A percentile compares a stretch with the other conserved stretches of the same genome.
Conservation (phyloP, 1,140 invertebrate species). For the Alviniconcha marisindica region DNA sequence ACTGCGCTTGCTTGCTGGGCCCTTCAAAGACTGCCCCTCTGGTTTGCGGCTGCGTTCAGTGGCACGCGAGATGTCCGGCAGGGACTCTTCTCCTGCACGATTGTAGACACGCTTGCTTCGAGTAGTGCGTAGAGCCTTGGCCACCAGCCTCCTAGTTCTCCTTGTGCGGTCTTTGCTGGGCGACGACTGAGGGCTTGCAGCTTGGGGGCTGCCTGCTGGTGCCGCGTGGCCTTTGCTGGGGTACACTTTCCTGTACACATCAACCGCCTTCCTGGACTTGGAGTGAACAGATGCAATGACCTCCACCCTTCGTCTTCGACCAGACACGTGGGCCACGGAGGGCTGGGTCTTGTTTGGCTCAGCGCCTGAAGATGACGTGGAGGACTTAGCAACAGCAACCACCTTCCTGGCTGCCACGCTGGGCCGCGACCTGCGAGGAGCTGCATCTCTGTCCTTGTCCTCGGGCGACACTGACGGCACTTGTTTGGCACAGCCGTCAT, state of each 20-base stretch:
- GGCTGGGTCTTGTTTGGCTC: not conserved
- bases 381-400: not conserved
- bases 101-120: constrained; percentile 21
- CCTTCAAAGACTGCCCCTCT: too few species aligned
- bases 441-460: not conserved
- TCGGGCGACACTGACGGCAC: not conserved
- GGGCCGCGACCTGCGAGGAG: not conserved
- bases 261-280: not conserved
- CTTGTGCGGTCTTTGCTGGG: not conserved
- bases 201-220: not conserved
- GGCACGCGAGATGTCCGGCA: too few species aligned
- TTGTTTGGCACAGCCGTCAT: too few species aligned
- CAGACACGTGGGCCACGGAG: not conserved
- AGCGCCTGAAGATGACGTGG: not conserved
- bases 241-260: constrained; percentile 1
- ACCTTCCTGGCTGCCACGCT: not conserved
- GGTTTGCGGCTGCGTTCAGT: too few species aligned
- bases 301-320: not conserved
- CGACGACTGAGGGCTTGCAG: not conserved
- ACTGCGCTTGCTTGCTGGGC: too few species aligned
- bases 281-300: not conserved
- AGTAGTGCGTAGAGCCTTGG: not conserved
- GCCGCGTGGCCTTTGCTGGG: not conserved
- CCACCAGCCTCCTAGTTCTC: not conserved
- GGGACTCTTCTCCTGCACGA: not conserved